Base-by-base conservation (phyloP, 1,140 invertebrate species). In the Thalassaphorura encarpata region DNA sequence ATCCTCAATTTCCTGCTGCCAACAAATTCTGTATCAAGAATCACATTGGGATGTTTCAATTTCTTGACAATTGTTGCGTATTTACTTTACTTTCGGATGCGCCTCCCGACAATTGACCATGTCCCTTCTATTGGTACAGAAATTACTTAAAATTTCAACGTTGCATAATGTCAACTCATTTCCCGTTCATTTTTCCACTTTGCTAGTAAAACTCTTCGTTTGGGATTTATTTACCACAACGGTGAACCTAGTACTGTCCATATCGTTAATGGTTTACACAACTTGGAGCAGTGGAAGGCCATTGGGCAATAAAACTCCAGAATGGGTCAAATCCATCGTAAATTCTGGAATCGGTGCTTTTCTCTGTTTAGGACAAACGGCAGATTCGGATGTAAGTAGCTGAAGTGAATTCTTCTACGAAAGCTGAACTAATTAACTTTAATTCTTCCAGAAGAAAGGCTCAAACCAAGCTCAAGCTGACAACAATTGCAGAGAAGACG, bases 81-180 rank as follows among this genome's bases (percentile, higher is more conserved):
- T 33, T 55, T 64, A 11, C 55, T 64, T 42, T 61, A 58, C 46
- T 60, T 64, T 33, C 36, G 62, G 23, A 57, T 43, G 23, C n/a
- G 50, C 11, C 52, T 64, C 16, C 58, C 58, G 1, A 60, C 53
- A 15, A 56, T 54, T 23, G 57, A 64, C 42, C 58, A 59, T 28
- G 58, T 58, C 6, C 62, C 62, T 31, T 56, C 47, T 27, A 56
- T 63, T 33, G 62, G 60, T 62, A 58, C 24, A 19, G 13, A 8
- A 49, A 52, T 11, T 13, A 23, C 26, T 47, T 3, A 5, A 4
- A 27, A 18, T 47, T 11, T 11, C 45, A 13, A 18, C 8, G 8
- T 6, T 23, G 8, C 6, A 33, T 6, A 33, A 33, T 50, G 15
- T 18, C 8, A 18, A 6, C 11, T 21, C 4, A 36, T 15, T 5